These are phyloP conservation scores for Lutjanus erythropterus DNA, from an alignment of 2,113 vertebrate species.

Conservation along the genomic window DNA sequence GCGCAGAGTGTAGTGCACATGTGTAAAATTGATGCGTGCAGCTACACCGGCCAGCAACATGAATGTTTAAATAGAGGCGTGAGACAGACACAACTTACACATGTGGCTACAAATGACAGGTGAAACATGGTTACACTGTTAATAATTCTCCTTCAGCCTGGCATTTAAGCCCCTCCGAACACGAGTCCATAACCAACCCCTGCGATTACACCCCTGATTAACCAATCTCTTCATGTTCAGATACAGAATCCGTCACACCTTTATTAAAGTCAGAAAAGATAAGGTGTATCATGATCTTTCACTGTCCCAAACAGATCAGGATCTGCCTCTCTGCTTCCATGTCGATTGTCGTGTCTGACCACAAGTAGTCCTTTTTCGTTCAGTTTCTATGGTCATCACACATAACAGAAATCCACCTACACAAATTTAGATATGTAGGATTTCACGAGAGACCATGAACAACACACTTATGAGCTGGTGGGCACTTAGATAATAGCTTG, in stretches of 20 bases:
- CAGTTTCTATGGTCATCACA: constrained; percentile 74
- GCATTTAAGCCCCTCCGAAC: constrained; percentile 37
- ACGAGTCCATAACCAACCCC: constrained; percentile 55
- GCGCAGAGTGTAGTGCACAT: constrained; percentile 63
- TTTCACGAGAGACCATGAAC: constrained; percentile 80
- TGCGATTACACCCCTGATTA: constrained; percentile 60
- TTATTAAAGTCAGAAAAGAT: constrained; percentile 80
- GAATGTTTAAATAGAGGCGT: constrained; percentile 91
- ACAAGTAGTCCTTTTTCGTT: constrained; percentile 65
- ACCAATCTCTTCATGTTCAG: constrained; percentile 66
- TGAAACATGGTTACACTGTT: constrained; percentile 86
- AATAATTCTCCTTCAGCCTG: constrained; percentile 68
- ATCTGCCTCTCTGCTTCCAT: constrained; percentile 65
- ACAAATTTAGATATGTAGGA: constrained; percentile 74
- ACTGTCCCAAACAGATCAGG: constrained; percentile 65
- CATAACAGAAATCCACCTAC: constrained; percentile 78
- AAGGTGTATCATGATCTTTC: constrained; percentile 67
- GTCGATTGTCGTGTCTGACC: constrained; percentile 93
- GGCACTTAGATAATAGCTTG: constrained; percentile 97
- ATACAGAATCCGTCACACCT: constrained; percentile 72
- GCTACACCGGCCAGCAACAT: constrained; percentile 90
- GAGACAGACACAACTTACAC: constrained; percentile 92
- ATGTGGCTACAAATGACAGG: constrained; percentile 93
- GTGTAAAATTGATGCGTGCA: constrained; percentile 79
- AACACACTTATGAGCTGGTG: constrained; percentile 91